Percentiles rank a stretch among this genome's conserved stretches.
Conservation (phyloP, 2,113 vertebrate species). For the Zosterops japonicus region DNA sequence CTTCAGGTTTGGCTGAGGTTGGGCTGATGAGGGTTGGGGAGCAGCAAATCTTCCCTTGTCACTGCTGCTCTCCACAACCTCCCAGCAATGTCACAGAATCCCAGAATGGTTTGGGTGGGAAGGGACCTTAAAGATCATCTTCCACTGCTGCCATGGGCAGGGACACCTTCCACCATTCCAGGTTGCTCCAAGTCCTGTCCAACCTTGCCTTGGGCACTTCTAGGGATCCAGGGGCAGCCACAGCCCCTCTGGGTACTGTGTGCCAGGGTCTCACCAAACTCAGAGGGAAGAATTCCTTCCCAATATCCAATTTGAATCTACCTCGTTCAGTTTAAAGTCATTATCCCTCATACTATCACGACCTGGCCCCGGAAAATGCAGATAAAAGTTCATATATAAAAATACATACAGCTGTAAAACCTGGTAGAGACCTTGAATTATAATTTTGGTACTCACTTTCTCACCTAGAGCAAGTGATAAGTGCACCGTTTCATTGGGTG, state of each 20-base stretch:
- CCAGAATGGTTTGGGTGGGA: background rate
- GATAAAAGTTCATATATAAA: background rate
- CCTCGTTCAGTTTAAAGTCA: fast-evolving
- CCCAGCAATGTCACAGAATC: fast-evolving
- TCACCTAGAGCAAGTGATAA: background rate
- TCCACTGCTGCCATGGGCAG: background rate
- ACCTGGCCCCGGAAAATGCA: background rate
- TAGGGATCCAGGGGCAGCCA: background rate
- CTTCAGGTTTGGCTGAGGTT: background rate
- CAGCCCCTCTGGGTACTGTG: background rate
- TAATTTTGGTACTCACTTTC: background rate
- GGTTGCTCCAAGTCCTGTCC: fast-evolving
- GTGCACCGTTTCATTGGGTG: background rate
- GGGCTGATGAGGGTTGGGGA: background rate
- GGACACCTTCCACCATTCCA: background rate
- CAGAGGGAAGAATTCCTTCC: background rate
- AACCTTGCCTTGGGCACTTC: fast-evolving
- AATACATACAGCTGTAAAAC: background rate
- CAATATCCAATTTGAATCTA: background rate
- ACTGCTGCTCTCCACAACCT: background rate
- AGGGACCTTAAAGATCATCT: background rate
- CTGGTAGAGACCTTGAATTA: background rate
- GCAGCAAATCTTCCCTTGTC: background rate
- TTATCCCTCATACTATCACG: background rate
- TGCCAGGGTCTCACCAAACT: background rate